A percentile compares a stretch with the other conserved stretches of the same genome.
Evolutionary conservation across 2,113 vertebrate genomes (phyloP).

Genomic region (Rana temporaria): DNA sequence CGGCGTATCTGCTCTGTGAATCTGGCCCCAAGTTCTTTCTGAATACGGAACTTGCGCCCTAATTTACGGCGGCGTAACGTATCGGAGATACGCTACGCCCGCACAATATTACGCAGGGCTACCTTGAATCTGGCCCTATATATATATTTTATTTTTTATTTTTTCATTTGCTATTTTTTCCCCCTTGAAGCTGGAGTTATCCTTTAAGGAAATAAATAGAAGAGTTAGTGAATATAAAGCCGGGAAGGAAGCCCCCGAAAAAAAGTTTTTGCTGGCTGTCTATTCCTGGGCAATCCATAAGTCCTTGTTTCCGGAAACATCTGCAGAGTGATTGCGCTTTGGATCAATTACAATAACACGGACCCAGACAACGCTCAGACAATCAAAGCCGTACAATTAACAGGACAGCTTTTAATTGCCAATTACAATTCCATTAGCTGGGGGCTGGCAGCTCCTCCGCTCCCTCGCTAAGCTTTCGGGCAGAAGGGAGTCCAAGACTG

Average conservation of each 20-base stretch:
- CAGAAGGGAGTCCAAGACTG: constrained; percentile 62
- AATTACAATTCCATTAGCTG: constrained; percentile 70
- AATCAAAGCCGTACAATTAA: constrained; percentile 66
- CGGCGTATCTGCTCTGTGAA: no score
- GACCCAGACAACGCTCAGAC: constrained; percentile 45
- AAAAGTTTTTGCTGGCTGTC: background rate
- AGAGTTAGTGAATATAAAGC: background rate
- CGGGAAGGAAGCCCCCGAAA: background rate
- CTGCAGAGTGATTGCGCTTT: background rate
- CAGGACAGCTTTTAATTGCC: constrained; percentile 71
- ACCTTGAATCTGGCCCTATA: no score
- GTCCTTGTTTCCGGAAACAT: constrained; percentile 42
- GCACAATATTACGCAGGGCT: no score
- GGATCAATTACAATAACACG: constrained; percentile 52
- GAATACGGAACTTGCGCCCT: no score
- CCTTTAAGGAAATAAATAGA: no score
- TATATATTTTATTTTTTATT: no score
- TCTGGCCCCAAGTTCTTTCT: no score
- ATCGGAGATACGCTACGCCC: no score
- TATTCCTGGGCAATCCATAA: constrained; percentile 14
- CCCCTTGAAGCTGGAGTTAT: no score
- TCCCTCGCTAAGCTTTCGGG: constrained; percentile 63
- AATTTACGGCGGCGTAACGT: no score
- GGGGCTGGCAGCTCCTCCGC: constrained; percentile 67
- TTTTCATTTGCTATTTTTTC: no score